Base-by-base conservation (phyloP, 92 coral and sea anemone species). In the Porites cylindrica region DNA sequence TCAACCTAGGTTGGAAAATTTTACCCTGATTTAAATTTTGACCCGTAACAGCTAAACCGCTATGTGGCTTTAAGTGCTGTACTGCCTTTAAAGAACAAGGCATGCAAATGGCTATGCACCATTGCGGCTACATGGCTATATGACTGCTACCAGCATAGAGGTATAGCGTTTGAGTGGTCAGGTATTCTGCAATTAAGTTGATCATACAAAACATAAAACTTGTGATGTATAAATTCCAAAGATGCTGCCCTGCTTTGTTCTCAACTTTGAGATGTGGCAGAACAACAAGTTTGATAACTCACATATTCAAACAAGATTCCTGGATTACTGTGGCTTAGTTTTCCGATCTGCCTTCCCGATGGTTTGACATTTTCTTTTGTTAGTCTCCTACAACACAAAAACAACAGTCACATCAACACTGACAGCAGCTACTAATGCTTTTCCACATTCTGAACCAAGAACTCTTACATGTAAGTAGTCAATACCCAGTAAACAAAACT, bases 281-380 rank as follows among this genome's bases (percentile, higher is more conserved):
- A 76, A 43, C 70, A 23, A 6, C n/a, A n/a, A 3, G 6, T 16
- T 16, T 6, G 7, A 10, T 1, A 32, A 92, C 99, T 97, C 76
- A 97, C 99, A 92, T 97, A 97, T 97, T 97, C 99, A 92, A 97
- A 97, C 50, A 97, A 91, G 50, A 97, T 94, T 69, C 99, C 99
- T 66, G 99, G 99, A 81, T 97, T 97, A 53, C 99, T 94, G 80
- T 97, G 99, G 77, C 99, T 97, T 6, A 97, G 86, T 90, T 97
- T 97, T 72, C 99, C 99, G 76, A 97, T 97, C 72, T 97, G 99
- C 29, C 99, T 92, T 53, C 99, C 99, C 59, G 99, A 95, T 13
- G 98, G 99, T 54, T 97, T 97, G 13, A 97, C 99, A 89, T 95
- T 97, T 54, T 97, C 99, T 59, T 95, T 97, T 6, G 99, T 93